Evolutionary conservation across 2,888 invertebrate species (phyloP).

Genomic region (Pinctada fucata): DNA sequence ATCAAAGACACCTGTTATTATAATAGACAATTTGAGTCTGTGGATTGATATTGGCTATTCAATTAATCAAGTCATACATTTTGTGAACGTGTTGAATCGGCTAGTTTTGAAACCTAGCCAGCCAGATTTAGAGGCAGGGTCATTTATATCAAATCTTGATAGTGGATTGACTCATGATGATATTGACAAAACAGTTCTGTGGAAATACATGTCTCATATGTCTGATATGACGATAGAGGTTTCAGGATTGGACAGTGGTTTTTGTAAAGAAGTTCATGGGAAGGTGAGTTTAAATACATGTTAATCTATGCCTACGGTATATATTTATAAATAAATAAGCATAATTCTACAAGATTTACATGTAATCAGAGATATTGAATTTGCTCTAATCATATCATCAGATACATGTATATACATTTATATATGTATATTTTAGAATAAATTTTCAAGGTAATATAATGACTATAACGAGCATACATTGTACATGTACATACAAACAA

Average conservation of each 20-base stretch:
- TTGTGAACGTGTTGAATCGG: conserved; percentile 41
- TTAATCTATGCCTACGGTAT: too few species aligned
- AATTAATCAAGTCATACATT: conserved; percentile 45
- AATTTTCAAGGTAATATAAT: too few species aligned
- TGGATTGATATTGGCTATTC: conserved; percentile 57
- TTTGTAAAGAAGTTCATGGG: conserved; percentile 74
- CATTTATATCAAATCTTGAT: conserved; percentile 47
- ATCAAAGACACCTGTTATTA: conserved; percentile 43
- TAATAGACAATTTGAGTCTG: conserved; percentile 65
- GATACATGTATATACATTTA: too few species aligned
- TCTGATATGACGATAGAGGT: conserved; percentile 58
- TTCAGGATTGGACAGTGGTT: conserved; percentile 67
- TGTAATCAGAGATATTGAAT: not conserved
- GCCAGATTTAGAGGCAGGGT: conserved; percentile 25
- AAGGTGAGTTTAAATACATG: conserved; percentile 57
- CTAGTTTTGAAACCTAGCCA: not conserved
- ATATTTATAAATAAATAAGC: too few species aligned
- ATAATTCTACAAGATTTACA: not conserved
- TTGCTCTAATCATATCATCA: not conserved
- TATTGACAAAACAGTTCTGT: conserved; percentile 54
- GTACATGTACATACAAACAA: too few species aligned
- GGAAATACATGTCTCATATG: conserved; percentile 58
- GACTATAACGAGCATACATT: too few species aligned
- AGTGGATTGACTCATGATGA: conserved; percentile 54
- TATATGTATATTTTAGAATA: too few species aligned